phyloP scores from a whole-genome alignment of 2,113 vertebrate species.

The Galbula dea region DNA sequence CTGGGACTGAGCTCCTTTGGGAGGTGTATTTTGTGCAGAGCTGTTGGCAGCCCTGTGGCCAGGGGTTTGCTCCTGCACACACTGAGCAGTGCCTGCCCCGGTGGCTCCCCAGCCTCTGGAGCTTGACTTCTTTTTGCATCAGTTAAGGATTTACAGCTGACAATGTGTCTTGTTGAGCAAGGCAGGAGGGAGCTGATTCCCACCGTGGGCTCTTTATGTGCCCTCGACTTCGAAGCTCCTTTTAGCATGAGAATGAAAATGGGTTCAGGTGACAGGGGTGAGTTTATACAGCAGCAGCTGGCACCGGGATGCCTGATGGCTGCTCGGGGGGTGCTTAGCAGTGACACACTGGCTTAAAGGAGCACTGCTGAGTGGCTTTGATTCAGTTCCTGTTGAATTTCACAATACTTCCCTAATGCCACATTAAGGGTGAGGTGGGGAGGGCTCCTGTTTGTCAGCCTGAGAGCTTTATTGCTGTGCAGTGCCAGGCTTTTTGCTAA shows the following conservation, averaged over 20 bases:
- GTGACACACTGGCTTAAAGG: neutral
- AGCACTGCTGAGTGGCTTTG: slow-evolving; percentile 41
- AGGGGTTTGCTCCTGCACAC: fast-evolving
- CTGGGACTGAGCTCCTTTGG: neutral
- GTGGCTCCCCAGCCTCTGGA: neutral
- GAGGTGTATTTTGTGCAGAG: neutral
- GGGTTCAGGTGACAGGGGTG: neutral
- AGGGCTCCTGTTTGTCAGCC: slow-evolving; percentile 49
- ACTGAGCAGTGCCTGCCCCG: neutral
- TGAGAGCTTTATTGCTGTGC: slow-evolving; percentile 46
- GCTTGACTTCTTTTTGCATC: fast-evolving
- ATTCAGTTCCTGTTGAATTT: slow-evolving; percentile 32
- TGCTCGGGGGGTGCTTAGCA: slow-evolving; percentile 50
- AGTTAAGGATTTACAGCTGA: neutral
- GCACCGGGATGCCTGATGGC: neutral
- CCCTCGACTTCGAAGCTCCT: neutral
- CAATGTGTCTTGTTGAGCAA: neutral
- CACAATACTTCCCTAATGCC: slow-evolving; percentile 45
- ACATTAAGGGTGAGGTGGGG: slow-evolving; percentile 14
- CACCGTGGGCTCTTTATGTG: fast-evolving
- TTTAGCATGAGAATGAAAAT: neutral
- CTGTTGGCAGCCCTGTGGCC: neutral
- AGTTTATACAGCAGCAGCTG: slow-evolving; percentile 41
- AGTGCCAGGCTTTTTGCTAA: neutral
- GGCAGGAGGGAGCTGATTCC: neutral